Evolutionary conservation across 2,888 invertebrate species (phyloP).

Genomic region (Orchestes rusci): DNA sequence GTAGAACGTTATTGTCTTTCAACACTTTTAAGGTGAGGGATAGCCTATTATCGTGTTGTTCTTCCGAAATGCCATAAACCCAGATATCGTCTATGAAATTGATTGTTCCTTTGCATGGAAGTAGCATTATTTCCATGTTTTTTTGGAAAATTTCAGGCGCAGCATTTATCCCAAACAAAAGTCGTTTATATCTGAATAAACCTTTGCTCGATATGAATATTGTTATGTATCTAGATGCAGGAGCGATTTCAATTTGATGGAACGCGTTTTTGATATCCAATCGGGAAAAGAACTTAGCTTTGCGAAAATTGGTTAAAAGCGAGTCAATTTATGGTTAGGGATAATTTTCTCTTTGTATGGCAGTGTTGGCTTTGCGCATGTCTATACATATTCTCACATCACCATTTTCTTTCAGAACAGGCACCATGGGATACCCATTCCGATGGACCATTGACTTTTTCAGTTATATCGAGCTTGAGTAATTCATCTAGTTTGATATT

Average conservation of each 20-base stretch:
- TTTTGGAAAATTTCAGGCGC: too few relatives aligned
- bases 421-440: constrained; percentile 20
- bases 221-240: constrained; percentile 17
- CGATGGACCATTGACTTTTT: constrained; percentile 30
- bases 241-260: constrained; percentile 18
- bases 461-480: constrained; percentile 14
- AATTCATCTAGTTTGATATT: constrained; percentile 28
- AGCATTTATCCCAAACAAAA: constrained; percentile 33
- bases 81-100: constrained; percentile 41
- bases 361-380: constrained; percentile 37
- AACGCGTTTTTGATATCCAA: too few relatives aligned
- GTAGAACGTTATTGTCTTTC: constrained; percentile 23
- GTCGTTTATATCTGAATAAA: constrained; percentile 30
- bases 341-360: constrained; percentile 30
- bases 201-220: constrained; percentile 21
- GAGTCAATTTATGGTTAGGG: constrained; percentile 27
- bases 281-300: constrained; percentile 14
- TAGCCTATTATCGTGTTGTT: constrained; percentile 31
- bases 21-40: constrained; percentile 21
- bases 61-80: constrained; percentile 30
- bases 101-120: constrained; percentile 33
- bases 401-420: constrained; percentile 6
- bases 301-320: constrained; percentile 9
- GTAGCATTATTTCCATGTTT: constrained; percentile 32
- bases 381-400: constrained; percentile 36